Conservation (phyloP, 2,888 invertebrate species). For the Holacanthella duospinosa region DNA sequence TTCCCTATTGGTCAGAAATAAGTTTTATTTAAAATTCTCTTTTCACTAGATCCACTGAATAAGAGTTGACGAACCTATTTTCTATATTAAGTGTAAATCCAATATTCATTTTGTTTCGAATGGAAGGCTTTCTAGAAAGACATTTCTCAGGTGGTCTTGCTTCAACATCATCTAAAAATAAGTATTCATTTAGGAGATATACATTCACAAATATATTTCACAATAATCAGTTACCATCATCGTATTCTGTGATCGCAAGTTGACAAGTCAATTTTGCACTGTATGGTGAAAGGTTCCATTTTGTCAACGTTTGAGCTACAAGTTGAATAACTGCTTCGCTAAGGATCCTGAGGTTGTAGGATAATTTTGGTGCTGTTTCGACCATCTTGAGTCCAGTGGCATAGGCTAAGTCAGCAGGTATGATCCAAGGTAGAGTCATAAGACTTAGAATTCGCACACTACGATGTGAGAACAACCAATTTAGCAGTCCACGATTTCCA, state of each 20-base stretch:
- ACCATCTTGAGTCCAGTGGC: slow-evolving; percentile 80
- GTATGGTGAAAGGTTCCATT: slow-evolving; percentile 41
- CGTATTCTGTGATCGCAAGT: slow-evolving; percentile 55
- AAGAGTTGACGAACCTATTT: slow-evolving; percentile 44
- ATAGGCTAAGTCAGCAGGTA: slow-evolving; percentile 78
- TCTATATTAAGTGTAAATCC: slow-evolving; percentile 53
- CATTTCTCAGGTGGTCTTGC: slow-evolving; percentile 26
- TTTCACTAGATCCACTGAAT: neutral
- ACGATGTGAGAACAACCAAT: slow-evolving; percentile 77
- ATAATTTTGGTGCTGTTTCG: slow-evolving; percentile 37
- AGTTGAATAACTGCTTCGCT: slow-evolving; percentile 54
- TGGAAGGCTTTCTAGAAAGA: slow-evolving; percentile 37
- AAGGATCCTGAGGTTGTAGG: slow-evolving; percentile 51
- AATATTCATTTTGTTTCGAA: slow-evolving; percentile 50
- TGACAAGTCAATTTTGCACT: slow-evolving; percentile 53
- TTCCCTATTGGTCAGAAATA: slow-evolving; percentile 3
- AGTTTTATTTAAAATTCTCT: neutral
- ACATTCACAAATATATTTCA: slow-evolving; percentile 11
- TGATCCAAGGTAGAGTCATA: slow-evolving; percentile 70
- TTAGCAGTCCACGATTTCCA: slow-evolving; percentile 78
- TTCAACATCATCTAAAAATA: slow-evolving; percentile 28
- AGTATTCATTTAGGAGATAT: too few species aligned
- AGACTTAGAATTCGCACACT: slow-evolving; percentile 70
- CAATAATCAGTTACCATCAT: slow-evolving; percentile 44
- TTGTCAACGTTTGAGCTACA: slow-evolving; percentile 47